Evolutionary conservation across 2,888 invertebrate genomes (phyloP).

Genomic region (Heliconius sara): DNA sequence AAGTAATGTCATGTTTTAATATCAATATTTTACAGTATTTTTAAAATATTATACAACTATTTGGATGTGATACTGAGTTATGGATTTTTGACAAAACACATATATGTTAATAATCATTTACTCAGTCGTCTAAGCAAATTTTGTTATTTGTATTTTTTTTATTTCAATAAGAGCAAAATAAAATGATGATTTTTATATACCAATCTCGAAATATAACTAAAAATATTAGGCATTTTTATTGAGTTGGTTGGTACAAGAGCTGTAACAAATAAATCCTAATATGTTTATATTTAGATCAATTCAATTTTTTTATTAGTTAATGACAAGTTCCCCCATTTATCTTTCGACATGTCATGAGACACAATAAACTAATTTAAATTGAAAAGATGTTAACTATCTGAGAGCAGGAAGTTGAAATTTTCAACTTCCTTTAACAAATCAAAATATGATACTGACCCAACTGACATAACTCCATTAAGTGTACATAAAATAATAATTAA

Average conservation of each 20-base stretch:
- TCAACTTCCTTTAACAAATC: constrained; percentile 31
- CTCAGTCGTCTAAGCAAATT: background rate
- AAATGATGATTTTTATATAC: background rate
- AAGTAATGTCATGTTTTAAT: constrained; percentile 33
- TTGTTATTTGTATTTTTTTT: background rate
- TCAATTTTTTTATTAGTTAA: constrained; percentile 16
- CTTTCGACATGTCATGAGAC: constrained; percentile 27
- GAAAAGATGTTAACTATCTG: constrained; percentile 39
- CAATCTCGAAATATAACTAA: background rate
- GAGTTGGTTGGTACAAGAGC: background rate
- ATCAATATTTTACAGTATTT: background rate
- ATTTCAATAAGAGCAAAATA: background rate
- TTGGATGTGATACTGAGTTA: background rate
- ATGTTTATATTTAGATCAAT: constrained; percentile 4
- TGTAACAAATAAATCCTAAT: background rate
- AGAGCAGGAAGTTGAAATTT: constrained; percentile 39
- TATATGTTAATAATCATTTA: background rate
- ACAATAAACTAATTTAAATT: constrained; percentile 38
- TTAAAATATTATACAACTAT: background rate
- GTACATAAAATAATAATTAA: background rate
- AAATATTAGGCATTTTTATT: background rate
- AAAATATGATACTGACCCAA: constrained; percentile 27
- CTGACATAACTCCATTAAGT: background rate
- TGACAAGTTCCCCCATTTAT: constrained; percentile 20
- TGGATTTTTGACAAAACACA: background rate